Conservation (phyloP, 2,113 vertebrate genomes). For the Leptobrachium leishanense region DNA sequence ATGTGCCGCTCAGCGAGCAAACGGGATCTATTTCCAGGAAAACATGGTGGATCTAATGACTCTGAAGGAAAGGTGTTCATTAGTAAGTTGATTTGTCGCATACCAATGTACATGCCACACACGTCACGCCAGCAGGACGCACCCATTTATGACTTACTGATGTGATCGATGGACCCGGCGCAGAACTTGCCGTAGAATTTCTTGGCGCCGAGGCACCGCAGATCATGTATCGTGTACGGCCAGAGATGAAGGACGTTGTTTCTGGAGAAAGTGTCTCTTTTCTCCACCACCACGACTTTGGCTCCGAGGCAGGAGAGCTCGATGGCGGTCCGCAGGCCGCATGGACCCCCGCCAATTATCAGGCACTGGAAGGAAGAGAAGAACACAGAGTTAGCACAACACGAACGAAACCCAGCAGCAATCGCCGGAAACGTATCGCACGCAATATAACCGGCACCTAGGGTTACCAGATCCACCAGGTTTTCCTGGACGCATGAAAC, state of each 20-base stretch:
- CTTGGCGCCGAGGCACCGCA: constrained; percentile 91
- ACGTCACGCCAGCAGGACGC: background rate
- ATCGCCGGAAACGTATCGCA: no score
- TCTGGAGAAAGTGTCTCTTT: constrained; percentile 92
- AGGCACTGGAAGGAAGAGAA: constrained; percentile 77
- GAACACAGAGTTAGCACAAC: background rate
- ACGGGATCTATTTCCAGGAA: no score
- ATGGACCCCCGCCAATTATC: constrained; percentile 92
- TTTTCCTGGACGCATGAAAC: no score
- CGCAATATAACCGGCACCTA: no score
- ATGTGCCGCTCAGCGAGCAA: no score
- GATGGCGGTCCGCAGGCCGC: constrained; percentile 90
- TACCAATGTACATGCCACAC: no score
- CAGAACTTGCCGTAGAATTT: constrained; percentile 98
- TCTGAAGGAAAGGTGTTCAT: no score
- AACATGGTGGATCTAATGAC: no score
- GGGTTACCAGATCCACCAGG: no score
- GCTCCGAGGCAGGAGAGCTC: constrained; percentile 91
- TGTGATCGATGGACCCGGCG: constrained; percentile 94
- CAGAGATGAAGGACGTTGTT: constrained; percentile 94
- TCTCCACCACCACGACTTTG: constrained; percentile 93
- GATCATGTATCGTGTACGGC: constrained; percentile 96
- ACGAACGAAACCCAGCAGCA: background rate
- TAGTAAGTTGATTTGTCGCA: no score
- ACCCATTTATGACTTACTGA: no score